Evolutionary conservation across 2,888 invertebrate species (phyloP), one percentile per base, ranked within the genome.

Genomic region (Bombyx huttoni): DNA sequence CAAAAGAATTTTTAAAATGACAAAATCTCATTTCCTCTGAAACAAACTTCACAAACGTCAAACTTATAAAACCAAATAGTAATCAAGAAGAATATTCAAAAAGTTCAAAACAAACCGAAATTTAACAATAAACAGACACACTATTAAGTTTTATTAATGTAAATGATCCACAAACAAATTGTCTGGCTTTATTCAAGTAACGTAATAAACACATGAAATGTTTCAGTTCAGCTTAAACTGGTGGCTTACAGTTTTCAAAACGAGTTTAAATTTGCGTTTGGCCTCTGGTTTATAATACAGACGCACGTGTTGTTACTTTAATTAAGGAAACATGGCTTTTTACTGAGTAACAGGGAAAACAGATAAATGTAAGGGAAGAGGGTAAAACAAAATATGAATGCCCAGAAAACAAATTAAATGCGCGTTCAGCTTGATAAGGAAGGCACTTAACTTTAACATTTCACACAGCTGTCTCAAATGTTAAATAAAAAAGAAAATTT

Each of bases 321-420:
- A 75, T 75, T 75, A 71, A 73, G 63, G 60, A 59, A 63, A 68
- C 62, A 62, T 60, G 61, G 62, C 61, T 67, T 70, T 72, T 68
- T 64, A 69, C 62, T 61, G 58, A 53, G 52, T 58, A 55, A 58
- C 58, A 60, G 56, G 55, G 58, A 54, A 51, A 53, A 58, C 50
- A 54, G 50, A 52, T 52, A 52, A 52, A 52, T 52, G 50, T 47
- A 50, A 52, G 48, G 52, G 52, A 50, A 50, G 50, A 48, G 49
- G 52, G 52, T 47, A 49, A 46, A 51, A 52, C 47, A 48, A 45
- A 48, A 52, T 52, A 52, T 52, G 13, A 50, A 50, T 52, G 50
- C 24, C 47, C 52, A 52, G 50, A 52, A 48, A 40, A 40, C 40
- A 40, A 40, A 40, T 40, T 40, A 40, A 40, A 12, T 40, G 40